Conservation (phyloP, 2,797 vertebrate genomes). For the Myripristis jacobus region DNA sequence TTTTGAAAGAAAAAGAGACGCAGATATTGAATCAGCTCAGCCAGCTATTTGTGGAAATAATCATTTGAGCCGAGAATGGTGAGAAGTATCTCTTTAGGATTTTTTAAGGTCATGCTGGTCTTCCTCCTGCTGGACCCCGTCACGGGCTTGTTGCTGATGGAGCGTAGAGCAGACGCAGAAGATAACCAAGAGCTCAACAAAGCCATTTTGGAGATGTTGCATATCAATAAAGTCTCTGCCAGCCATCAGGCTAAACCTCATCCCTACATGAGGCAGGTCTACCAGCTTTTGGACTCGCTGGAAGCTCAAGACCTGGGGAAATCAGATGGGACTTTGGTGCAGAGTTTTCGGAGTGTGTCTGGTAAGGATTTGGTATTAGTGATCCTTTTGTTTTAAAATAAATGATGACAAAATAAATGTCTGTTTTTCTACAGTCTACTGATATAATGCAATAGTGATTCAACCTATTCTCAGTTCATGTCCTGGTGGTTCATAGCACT, state of each 20-base stretch:
- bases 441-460: too few species aligned
- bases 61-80: constrained; percentile 34
- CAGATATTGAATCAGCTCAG: background rate
- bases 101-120: constrained; percentile 1
- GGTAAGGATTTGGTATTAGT: constrained; percentile 57
- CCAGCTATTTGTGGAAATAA: background rate
- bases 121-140: constrained; percentile 41
- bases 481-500: too few species aligned
- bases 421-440: too few species aligned
- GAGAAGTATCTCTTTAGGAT: background rate
- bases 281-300: constrained; percentile 71
- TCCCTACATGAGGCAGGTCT: constrained; percentile 83
- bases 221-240: constrained; percentile 80
- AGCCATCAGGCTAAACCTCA: constrained; percentile 77
- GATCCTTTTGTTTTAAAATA: background rate
- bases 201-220: constrained; percentile 83
- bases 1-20: constrained; percentile 3
- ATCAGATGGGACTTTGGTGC: constrained; percentile 80
- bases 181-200: constrained; percentile 63
- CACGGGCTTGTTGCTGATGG: constrained; percentile 41
- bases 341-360: constrained; percentile 79
- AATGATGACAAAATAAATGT: too few species aligned
- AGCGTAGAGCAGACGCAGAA: constrained; percentile 46
- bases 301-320: constrained; percentile 63
- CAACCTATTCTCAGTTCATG: too few species aligned